These are phyloP conservation scores for Phocides pigmalion DNA, from an alignment of 1,140 invertebrate species.

Conservation along the genomic window DNA sequence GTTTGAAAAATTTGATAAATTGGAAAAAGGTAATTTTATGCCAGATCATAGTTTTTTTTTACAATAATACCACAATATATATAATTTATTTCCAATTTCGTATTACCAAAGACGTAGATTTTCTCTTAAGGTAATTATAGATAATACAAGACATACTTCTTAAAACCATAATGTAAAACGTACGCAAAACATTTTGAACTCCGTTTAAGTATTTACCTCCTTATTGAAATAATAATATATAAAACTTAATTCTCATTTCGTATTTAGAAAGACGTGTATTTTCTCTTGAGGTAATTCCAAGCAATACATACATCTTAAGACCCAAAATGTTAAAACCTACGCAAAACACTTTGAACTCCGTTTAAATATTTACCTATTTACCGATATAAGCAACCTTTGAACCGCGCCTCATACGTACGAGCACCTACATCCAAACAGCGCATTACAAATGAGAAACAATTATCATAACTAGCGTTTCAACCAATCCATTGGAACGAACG, in stretches of 20 bases:
- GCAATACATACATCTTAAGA: no score
- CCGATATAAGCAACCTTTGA: conserved; percentile 24
- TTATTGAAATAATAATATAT: conserved; percentile 28
- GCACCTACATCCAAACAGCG: conserved; percentile 15
- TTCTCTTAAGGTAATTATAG: no score
- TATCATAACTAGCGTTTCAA: conserved; percentile 32
- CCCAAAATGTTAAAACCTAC: conserved; percentile 1
- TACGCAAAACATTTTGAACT: conserved; percentile 1
- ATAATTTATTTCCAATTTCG: no score
- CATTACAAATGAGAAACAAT: conserved; percentile 35
- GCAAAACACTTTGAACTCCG: conserved; percentile 2
- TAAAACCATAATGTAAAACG: neutral
- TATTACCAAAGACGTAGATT: no score
- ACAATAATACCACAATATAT: no score
- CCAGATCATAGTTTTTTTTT: no score
- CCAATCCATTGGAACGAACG: conserved; percentile 36
- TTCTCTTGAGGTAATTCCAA: no score
- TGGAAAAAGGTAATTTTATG: no score
- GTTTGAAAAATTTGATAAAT: no score
- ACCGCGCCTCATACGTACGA: neutral
- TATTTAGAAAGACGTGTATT: no score
- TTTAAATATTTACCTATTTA: conserved; percentile 26
- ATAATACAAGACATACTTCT: no score
- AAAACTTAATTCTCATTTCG: no score
- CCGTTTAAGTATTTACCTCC: conserved; percentile 23